A percentile compares a stretch with the other conserved stretches of the same genome.
Evolutionary conservation across 2,113 vertebrate genomes (phyloP).

Genomic region (Lanius collurio): DNA sequence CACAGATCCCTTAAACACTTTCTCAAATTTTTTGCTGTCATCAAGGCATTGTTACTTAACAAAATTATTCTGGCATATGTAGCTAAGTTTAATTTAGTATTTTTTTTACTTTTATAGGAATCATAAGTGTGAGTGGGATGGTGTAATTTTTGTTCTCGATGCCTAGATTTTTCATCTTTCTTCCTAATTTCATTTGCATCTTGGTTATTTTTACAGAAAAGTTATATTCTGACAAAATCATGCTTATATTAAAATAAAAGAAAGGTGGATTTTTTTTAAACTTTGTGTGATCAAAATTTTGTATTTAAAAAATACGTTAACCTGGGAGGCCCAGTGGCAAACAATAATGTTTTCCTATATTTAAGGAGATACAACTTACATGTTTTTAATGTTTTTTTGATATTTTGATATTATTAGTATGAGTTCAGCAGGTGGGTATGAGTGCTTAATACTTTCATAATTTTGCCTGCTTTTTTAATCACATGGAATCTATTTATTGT

Average conservation of each 20-base stretch:
- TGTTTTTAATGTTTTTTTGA: not conserved
- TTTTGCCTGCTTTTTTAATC: not conserved
- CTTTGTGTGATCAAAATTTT: not conserved
- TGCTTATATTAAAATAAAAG: not conserved
- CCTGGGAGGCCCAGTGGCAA: not conserved
- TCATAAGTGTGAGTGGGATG: not conserved
- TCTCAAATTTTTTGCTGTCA: fast-evolving
- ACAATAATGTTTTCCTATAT: not conserved
- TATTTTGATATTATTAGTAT: not conserved
- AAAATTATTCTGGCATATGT: not conserved
- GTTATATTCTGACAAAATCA: not conserved
- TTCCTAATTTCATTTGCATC: not conserved
- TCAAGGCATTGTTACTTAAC: not conserved
- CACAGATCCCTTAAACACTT: not conserved
- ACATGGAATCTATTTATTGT: not conserved
- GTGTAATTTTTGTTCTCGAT: not conserved
- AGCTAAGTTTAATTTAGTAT: not conserved
- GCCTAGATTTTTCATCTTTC: not conserved
- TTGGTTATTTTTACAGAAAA: not conserved
- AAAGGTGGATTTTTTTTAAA: not conserved
- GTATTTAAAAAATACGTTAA: not conserved
- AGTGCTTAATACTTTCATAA: not conserved
- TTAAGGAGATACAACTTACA: not conserved
- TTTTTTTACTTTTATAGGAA: not conserved
- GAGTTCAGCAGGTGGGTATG: not conserved